Evolutionary conservation across 2,797 vertebrate species (phyloP), one percentile per base, ranked within the genome.

Genomic region (Helostoma temminkii): DNA sequence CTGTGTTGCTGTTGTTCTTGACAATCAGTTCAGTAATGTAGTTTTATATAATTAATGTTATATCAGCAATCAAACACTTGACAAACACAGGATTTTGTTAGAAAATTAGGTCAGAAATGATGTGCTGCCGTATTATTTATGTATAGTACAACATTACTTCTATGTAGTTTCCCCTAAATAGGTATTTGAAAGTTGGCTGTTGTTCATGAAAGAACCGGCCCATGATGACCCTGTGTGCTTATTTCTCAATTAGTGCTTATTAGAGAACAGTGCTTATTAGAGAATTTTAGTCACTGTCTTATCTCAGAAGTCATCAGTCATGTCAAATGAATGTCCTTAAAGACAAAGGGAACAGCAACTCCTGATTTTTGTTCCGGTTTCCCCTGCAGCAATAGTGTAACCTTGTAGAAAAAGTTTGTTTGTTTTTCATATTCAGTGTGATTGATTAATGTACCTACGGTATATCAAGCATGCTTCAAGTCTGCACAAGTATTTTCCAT

Each of bases 401-500:
- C 56, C 56, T 45, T 69, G 52, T 62, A 48, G 6, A 39, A 19
- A 68, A 60, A 25, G 37, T 28, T 9, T 15, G 26, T 41, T 18
- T 18, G 15, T 8, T n/a, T 36, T 8, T 39, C 48, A 54, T 49
- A n/a, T 60, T 68, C 12, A 43, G 19, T 43, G 36, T 46, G 56
- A 70, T 46, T 71, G 42, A 79, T 75, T 55, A 34, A 30, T 46
- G 22, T 41, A 58, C 18, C 37, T 30, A 58, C 36, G 11, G 34
- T 18, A 39, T 50, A 32, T 61, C 28, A 49, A 34, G 30, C 41
- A 39, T 0, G 3, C 28, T 57, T 66, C 60, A 56, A 52, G 76
- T 48, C 57, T 37, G 15, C 30, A 46, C 61, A 59, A 61, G 65
- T 61, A 30, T 59, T 79, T 64, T 69, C 6, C 37, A 3, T 54